These are phyloP conservation scores for Eidolon dupreanum DNA, from an alignment of 2,797 vertebrate genomes.

Conservation along the genomic window DNA sequence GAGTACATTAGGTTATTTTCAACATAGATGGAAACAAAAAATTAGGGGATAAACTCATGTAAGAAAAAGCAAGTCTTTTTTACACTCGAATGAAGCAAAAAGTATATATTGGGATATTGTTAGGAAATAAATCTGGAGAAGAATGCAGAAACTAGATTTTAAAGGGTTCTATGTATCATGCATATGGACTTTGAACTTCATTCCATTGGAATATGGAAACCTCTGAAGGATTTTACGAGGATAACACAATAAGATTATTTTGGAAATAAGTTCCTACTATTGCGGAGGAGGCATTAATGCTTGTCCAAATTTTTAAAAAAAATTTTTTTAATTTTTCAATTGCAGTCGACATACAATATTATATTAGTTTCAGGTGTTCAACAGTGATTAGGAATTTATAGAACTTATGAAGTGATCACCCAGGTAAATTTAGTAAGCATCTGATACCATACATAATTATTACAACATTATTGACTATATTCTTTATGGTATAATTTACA, in stretches of 20 bases:
- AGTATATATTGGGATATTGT: neutral
- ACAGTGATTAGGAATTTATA: no score
- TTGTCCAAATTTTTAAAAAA: neutral
- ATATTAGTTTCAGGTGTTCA: no score
- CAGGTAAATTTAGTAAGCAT: no score
- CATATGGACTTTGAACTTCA: neutral
- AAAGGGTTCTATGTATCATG: neutral
- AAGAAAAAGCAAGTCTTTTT: neutral
- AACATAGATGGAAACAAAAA: neutral
- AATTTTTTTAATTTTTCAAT: no score
- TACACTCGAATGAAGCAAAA: neutral
- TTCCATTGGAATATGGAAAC: neutral
- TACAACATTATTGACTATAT: no score
- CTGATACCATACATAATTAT: no score
- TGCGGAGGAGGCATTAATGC: neutral
- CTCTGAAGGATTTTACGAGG: neutral
- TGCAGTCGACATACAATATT: no score
- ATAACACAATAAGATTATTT: neutral
- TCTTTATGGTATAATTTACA: no score
- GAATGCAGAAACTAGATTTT: neutral
- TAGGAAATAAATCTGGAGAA: neutral
- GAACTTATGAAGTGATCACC: no score
- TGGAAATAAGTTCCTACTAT: neutral
- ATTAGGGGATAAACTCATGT: neutral
- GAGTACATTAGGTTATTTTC: neutral